phyloP scores from a whole-genome alignment of 2,888 invertebrate genomes.

The Platycheirus rosarum region DNA sequence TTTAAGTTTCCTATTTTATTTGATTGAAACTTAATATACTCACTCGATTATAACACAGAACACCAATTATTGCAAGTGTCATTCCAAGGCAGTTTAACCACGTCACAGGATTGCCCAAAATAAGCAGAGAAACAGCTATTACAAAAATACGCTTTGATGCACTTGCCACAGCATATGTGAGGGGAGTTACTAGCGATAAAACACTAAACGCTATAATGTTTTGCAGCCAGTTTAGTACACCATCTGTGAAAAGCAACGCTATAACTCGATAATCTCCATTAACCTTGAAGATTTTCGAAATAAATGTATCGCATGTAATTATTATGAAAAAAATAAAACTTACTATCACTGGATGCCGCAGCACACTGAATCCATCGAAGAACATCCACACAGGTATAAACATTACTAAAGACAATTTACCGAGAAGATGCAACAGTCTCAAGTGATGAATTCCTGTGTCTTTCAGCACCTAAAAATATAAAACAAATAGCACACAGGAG shows the following conservation, averaged over 20 bases:
- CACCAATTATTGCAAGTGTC: slow-evolving; percentile 94
- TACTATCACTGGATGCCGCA: slow-evolving; percentile 86
- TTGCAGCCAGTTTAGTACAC: slow-evolving; percentile 95
- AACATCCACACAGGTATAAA: slow-evolving; percentile 93
- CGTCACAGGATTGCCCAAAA: slow-evolving; percentile 96
- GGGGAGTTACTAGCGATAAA: slow-evolving; percentile 94
- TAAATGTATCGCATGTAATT: not conserved
- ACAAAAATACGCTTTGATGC: slow-evolving; percentile 97
- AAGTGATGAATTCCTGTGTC: slow-evolving; percentile 96
- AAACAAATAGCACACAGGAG: not conserved
- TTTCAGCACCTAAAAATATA: slow-evolving; percentile 86
- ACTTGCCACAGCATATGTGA: slow-evolving; percentile 97
- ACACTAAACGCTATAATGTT: slow-evolving; percentile 97
- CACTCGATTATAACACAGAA: slow-evolving; percentile 94
- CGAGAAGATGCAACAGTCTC: slow-evolving; percentile 90
- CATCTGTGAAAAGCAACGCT: slow-evolving; percentile 89
- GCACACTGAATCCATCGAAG: slow-evolving; percentile 86
- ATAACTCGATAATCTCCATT: slow-evolving; percentile 84
- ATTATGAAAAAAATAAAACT: slow-evolving; percentile 78
- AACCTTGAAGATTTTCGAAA: slow-evolving; percentile 80
- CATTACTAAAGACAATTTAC: slow-evolving; percentile 90
- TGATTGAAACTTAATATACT: slow-evolving; percentile 46
- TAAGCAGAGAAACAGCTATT: slow-evolving; percentile 92
- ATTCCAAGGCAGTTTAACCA: slow-evolving; percentile 93
- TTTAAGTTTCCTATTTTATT: too few species aligned